phyloP scores from a whole-genome alignment of 2,888 invertebrate genomes.

The Scaptomyza caliginosa region DNA sequence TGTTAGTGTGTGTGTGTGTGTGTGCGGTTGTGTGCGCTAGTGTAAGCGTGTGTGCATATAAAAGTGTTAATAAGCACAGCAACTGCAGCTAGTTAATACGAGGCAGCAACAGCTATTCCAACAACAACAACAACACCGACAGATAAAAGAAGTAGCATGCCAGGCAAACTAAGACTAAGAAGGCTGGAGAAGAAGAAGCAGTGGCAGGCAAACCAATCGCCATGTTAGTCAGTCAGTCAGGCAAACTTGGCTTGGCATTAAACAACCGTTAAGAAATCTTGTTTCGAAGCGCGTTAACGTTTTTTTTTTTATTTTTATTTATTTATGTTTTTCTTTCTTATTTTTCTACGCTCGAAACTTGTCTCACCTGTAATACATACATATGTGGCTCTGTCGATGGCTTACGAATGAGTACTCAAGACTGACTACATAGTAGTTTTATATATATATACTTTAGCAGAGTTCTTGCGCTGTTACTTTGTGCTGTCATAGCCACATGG shows the following conservation, averaged over 20 bases:
- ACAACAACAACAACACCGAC: slow-evolving; percentile 32
- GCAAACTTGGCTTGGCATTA: slow-evolving; percentile 69
- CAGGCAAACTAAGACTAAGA: slow-evolving; percentile 38
- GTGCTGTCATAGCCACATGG: slow-evolving; percentile 56
- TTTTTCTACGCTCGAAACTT: slow-evolving; percentile 38
- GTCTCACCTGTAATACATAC: slow-evolving; percentile 34
- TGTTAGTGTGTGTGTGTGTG: slow-evolving; percentile 15
- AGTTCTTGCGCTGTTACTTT: slow-evolving; percentile 42
- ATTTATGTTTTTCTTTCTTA: not conserved
- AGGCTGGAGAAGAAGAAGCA: slow-evolving; percentile 4
- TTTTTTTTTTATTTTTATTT: slow-evolving; percentile 12
- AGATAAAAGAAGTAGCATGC: slow-evolving; percentile 45
- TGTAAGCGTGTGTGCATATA: slow-evolving; percentile 42
- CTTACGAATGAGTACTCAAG: slow-evolving; percentile 16
- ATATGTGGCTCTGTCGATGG: slow-evolving; percentile 39
- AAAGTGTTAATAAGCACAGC: slow-evolving; percentile 77
- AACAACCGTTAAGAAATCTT: slow-evolving; percentile 81
- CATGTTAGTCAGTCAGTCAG: slow-evolving; percentile 66
- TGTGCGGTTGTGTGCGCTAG: slow-evolving; percentile 17
- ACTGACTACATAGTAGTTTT: not conserved
- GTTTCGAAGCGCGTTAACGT: slow-evolving; percentile 70
- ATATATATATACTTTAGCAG: slow-evolving; percentile 28
- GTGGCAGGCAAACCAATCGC: slow-evolving; percentile 41
- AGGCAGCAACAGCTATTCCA: slow-evolving; percentile 64
- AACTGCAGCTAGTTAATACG: slow-evolving; percentile 73